Evolutionary conservation across 1,140 invertebrate species (phyloP).

Genomic region (Arion vulgaris): DNA sequence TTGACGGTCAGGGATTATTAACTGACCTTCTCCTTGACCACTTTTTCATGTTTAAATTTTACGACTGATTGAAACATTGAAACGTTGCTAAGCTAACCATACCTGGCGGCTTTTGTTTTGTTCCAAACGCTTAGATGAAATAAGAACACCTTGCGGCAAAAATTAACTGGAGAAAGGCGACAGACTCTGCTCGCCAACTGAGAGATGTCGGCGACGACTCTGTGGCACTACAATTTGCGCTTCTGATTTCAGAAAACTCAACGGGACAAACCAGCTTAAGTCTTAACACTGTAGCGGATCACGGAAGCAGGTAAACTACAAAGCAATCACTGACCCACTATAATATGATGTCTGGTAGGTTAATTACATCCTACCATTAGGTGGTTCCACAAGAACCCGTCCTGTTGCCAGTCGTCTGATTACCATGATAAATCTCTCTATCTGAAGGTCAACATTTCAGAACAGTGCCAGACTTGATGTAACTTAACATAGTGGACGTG

Average conservation of each 20-base stretch:
- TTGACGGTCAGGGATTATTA: neutral
- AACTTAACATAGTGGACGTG: no score
- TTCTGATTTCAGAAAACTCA: neutral
- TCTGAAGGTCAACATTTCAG: no score
- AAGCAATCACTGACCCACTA: neutral
- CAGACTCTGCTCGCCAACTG: neutral
- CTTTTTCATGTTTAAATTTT: neutral
- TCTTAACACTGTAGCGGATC: neutral
- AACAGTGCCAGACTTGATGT: no score
- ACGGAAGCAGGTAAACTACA: neutral
- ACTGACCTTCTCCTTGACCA: neutral
- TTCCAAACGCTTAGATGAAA: neutral
- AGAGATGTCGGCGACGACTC: neutral
- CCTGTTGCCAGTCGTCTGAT: no score
- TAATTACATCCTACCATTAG: neutral
- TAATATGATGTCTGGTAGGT: neutral
- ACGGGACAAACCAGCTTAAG: slow-evolving; percentile 9
- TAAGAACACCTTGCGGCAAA: neutral
- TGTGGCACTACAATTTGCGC: neutral
- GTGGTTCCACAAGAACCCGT: no score
- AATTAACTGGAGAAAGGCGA: neutral
- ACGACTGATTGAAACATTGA: neutral
- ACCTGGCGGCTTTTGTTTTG: neutral
- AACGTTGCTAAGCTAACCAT: neutral
- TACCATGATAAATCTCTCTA: no score